Base-by-base conservation (phyloP, 2,888 invertebrate genomes). In the Megamerina dolium region DNA sequence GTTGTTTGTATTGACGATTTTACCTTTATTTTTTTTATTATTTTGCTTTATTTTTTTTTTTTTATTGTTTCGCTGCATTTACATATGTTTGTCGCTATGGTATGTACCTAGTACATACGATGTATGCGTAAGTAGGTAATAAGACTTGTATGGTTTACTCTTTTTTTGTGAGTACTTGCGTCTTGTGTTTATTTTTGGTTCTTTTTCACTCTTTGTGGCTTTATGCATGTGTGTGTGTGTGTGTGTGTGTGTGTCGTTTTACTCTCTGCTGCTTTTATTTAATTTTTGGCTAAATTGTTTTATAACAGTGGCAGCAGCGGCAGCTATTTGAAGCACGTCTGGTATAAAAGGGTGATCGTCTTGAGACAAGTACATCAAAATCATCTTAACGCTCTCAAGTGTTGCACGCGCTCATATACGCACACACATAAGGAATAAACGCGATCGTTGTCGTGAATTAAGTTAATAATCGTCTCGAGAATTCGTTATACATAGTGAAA, bases 291-390 rank as follows among this genome's bases (percentile, higher is more conserved):
- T 54, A 57, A 61, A 59, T 59, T 60, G 58, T 60, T 63, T 63
- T n/a, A n/a, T n/a, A n/a, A n/a, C n/a, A n/a, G n/a, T 31, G 34
- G 32, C 42, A 33, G 27, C 36, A 29, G 43, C 40, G 32, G 9
- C 38, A 31, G 18, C 19, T 9, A 5, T n/a, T n/a, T n/a, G n/a
- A n/a, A n/a, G n/a, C n/a, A n/a, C n/a, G n/a, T n/a, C n/a, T n/a
- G n/a, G 65, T 71, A 71, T 70, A 71, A 62, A 70, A 69, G 64
- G 63, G 63, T 61, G 59, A 54, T 60, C 57, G 54, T 57, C 58
- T 56, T 49, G 48, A 58, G 61, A 66, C 59, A 59, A 61, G 60
- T 57, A 60, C 66, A 69, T 67, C 71, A 71, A 65, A 68, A 57
- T 64, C 63, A 67, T 66, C 63, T 64, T 59, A 68, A 59, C 61